Evolutionary conservation across 2,797 vertebrate genomes (phyloP).

Genomic region (Danio kyathit): DNA sequence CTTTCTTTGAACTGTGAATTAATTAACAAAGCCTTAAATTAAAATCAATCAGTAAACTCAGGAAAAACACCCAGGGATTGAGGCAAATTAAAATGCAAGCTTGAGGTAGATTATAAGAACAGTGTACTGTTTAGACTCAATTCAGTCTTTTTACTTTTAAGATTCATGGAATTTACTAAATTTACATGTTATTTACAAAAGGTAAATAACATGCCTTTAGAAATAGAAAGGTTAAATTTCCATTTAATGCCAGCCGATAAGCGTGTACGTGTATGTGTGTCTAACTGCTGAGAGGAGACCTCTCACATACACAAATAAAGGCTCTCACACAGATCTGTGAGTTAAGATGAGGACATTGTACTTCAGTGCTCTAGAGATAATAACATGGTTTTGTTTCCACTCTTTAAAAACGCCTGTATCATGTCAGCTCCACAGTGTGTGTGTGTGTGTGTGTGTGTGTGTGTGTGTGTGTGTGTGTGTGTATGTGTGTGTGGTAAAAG

Average conservation of each 20-base stretch:
- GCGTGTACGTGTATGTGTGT: not conserved
- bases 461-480: conserved; percentile 14
- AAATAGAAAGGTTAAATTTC: not conserved
- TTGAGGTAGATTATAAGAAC: conserved; percentile 1
- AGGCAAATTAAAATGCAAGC: not conserved
- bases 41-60: no score
- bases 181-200: not conserved
- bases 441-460: conserved; percentile 17
- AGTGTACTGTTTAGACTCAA: not conserved
- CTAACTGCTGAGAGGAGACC: not conserved
- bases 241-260: not conserved
- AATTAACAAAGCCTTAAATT: no score
- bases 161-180: no score
- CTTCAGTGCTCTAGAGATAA: conserved; percentile 48
- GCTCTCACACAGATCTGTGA: not conserved
- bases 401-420: conserved; percentile 34
- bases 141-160: not conserved
- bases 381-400: conserved; percentile 54
- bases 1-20: no score
- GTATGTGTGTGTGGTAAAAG: conserved; percentile 19
- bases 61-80: not conserved
- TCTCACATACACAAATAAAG: not conserved
- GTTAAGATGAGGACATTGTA: conserved; percentile 36
- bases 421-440: conserved; percentile 9
- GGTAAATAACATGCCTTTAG: not conserved